Evolutionary conservation across 2,797 vertebrate genomes (phyloP).

Genomic region (Chlorospingus flavigularis): DNA sequence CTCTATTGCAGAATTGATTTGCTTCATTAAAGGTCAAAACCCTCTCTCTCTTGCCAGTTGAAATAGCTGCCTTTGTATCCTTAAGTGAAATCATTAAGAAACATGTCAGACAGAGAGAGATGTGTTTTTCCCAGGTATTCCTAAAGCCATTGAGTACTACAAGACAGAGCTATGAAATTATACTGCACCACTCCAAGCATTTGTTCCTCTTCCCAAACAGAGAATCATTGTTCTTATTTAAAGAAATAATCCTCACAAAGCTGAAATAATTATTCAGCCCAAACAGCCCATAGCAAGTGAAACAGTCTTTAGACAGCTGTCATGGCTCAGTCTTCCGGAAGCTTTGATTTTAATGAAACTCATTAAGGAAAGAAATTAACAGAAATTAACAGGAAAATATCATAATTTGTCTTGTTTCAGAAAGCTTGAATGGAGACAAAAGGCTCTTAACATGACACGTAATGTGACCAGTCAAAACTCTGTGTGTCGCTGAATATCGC

Average conservation of each 20-base stretch:
- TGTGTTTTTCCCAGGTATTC: constrained; percentile 65
- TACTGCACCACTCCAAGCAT: constrained; percentile 26
- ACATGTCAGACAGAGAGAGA: constrained; percentile 39
- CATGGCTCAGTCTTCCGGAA: constrained; percentile 75
- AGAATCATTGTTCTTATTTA: constrained; percentile 58
- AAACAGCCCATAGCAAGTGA: constrained; percentile 72
- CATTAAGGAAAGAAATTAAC: constrained; percentile 80
- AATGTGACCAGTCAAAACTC: constrained; percentile 64
- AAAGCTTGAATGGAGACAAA: constrained; percentile 77
- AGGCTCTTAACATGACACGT: constrained; percentile 66
- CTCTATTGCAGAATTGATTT: constrained; percentile 3
- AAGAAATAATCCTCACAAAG: constrained; percentile 68
- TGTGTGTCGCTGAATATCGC: background rate
- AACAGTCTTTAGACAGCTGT: constrained; percentile 78
- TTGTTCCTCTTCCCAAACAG: constrained; percentile 57
- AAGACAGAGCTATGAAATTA: constrained; percentile 13
- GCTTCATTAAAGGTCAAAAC: constrained; percentile 53
- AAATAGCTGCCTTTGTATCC: constrained; percentile 58
- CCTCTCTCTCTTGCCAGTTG: constrained; percentile 38
- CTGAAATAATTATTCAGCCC: constrained; percentile 75
- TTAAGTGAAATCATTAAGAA: constrained; percentile 61
- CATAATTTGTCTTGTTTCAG: constrained; percentile 80
- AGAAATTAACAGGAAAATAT: constrained; percentile 77
- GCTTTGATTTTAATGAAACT: constrained; percentile 80
- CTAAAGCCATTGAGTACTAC: constrained; percentile 42